phyloP scores from a whole-genome alignment of 1,140 invertebrate species.

The Lasioglossum albipes region DNA sequence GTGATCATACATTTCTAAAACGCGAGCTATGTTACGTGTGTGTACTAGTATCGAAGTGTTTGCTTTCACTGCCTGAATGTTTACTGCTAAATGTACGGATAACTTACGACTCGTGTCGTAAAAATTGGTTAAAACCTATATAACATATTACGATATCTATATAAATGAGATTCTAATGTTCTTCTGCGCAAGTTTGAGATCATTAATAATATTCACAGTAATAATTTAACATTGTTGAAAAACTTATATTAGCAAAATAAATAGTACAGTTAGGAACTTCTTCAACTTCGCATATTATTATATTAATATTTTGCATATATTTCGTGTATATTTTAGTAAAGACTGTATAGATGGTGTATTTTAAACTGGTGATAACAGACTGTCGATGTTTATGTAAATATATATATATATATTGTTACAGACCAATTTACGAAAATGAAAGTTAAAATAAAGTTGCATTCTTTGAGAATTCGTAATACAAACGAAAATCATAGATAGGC shows the following conservation, averaged over 20 bases:
- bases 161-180: conserved; percentile 16
- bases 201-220: not conserved
- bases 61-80: conserved; percentile 2
- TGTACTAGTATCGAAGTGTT: not conserved
- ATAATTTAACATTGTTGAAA: not conserved
- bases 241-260: not conserved
- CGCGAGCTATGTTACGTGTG: conserved; percentile 2
- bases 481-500: not conserved
- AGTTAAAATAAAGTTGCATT: no score
- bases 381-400: no score
- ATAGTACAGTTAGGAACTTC: not conserved
- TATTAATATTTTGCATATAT: no score
- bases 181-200: not conserved
- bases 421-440: no score
- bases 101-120: not conserved
- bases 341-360: no score
- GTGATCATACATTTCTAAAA: conserved; percentile 7
- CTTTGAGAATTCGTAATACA: no score
- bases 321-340: no score
- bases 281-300: no score
- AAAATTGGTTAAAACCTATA: not conserved
- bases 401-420: no score
- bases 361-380: no score
- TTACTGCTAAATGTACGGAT: not conserved
- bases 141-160: not conserved